phyloP scores from a whole-genome alignment of 92 coral and sea anemone species.

The Nematostella vectensis region DNA sequence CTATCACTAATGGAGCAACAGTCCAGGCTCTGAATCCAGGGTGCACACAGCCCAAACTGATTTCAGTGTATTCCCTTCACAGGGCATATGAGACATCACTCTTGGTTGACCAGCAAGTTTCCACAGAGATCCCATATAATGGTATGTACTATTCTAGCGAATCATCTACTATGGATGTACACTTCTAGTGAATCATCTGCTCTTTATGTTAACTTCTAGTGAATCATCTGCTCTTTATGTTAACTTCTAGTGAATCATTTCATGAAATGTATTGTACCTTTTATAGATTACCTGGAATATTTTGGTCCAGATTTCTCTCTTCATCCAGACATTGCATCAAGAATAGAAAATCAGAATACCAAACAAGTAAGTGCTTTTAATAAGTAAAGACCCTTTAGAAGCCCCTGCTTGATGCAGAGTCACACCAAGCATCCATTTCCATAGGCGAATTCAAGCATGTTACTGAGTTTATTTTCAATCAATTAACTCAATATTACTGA shows the following conservation, averaged over 20 bases:
- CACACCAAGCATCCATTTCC: no score
- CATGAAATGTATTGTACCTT: not conserved
- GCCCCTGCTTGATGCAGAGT: no score
- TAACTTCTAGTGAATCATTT: not conserved
- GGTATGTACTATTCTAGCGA: no score
- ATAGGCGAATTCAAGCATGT: no score
- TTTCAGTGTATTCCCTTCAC: not conserved
- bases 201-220: not conserved
- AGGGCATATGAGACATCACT: slow-evolving; percentile 98
- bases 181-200: not conserved
- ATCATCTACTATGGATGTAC: not conserved
- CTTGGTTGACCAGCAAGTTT: slow-evolving; percentile 69
- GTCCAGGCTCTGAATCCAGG: no score
- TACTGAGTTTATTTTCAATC: no score
- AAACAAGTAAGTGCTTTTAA: slow-evolving; percentile 57
- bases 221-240: not conserved
- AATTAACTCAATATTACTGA: no score
- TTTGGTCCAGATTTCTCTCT: slow-evolving; percentile 96
- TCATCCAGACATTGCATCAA: slow-evolving; percentile 94
- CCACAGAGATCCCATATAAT: slow-evolving; percentile 88
- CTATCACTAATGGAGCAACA: no score
- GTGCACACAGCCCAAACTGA: no score
- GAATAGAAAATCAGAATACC: slow-evolving; percentile 85
- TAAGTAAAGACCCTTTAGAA: not conserved
- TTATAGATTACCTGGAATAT: slow-evolving; percentile 85